Evolutionary conservation across 2,113 vertebrate genomes (phyloP).

Genomic region (Oryzias curvinotus): DNA sequence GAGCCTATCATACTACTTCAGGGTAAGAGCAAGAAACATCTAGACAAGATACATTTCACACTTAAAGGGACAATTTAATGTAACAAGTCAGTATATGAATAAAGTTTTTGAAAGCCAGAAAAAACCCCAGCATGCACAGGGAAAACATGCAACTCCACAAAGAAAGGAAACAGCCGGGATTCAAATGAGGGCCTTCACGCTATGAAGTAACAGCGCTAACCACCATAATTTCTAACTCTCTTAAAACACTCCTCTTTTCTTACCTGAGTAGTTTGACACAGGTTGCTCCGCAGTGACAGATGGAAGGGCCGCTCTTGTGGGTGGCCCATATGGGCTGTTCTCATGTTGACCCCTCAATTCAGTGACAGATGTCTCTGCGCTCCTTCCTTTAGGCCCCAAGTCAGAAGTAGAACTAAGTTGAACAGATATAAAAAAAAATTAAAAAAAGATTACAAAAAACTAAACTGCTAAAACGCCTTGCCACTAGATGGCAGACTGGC

Average conservation of each 20-base stretch:
- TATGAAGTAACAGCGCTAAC: too few relatives aligned
- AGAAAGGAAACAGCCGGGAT: too few relatives aligned
- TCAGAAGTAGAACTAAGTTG: constrained; percentile 89
- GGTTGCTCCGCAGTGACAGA: constrained; percentile 85
- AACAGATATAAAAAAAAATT: constrained; percentile 25
- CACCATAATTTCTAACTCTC: not conserved
- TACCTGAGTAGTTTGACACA: constrained; percentile 94
- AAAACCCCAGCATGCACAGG: too few relatives aligned
- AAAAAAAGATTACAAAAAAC: constrained; percentile 4
- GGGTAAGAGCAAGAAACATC: too few relatives aligned
- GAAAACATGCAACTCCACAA: too few relatives aligned
- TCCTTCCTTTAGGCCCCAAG: constrained; percentile 87
- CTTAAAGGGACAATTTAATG: too few relatives aligned
- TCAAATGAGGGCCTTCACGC: too few relatives aligned
- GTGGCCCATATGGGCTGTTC: constrained; percentile 77
- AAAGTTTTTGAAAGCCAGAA: too few relatives aligned
- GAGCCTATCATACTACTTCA: too few relatives aligned
- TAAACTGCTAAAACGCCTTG: constrained; percentile 3
- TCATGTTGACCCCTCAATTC: constrained; percentile 85
- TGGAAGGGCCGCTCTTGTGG: constrained; percentile 82
- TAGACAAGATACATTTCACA: too few relatives aligned
- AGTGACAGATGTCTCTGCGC: constrained; percentile 80
- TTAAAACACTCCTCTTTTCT: constrained; percentile 21
- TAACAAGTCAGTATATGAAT: too few relatives aligned
- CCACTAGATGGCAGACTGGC: constrained; percentile 61